phyloP scores from a whole-genome alignment of 2,888 invertebrate genomes.

The Drosophila leonis region DNA sequence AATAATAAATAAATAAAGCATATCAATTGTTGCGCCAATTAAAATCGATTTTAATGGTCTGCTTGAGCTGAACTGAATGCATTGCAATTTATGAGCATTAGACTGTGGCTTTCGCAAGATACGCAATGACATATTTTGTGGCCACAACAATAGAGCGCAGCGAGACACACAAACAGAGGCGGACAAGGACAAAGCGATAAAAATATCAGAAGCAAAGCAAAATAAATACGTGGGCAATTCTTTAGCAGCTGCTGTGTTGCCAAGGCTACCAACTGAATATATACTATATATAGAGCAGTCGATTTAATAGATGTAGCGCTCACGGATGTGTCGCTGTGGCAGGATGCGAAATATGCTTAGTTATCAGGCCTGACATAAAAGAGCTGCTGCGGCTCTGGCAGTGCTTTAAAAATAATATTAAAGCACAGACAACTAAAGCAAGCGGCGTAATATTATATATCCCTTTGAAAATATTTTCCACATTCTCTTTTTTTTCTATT shows the following conservation, averaged over 20 bases:
- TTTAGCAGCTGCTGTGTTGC: background rate
- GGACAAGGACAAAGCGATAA: conserved; percentile 38
- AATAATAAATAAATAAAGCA: background rate
- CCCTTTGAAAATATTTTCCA: background rate
- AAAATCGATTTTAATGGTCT: conserved; percentile 3
- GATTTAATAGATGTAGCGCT: conserved; percentile 76
- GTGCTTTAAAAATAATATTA: conserved; percentile 40
- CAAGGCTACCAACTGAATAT: conserved; percentile 1
- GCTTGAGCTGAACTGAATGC: background rate
- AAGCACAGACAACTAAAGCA: conserved; percentile 19
- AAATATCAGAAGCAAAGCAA: conserved; percentile 42
- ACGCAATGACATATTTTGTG: conserved; percentile 40
- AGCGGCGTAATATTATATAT: conserved; percentile 15
- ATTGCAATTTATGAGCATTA: conserved; percentile 21
- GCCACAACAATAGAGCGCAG: conserved; percentile 44
- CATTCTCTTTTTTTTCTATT: background rate
- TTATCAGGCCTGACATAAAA: conserved; percentile 8
- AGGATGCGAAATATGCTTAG: conserved; percentile 31
- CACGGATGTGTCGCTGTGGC: conserved; percentile 2
- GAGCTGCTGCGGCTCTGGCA: conserved; percentile 12
- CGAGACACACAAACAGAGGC: conserved; percentile 36
- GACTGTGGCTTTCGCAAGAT: conserved; percentile 10
- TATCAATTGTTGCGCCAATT: conserved; percentile 22
- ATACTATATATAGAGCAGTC: conserved; percentile 60
- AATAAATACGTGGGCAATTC: conserved; percentile 44